Base-by-base conservation (phyloP, 1,140 invertebrate species). In the Aphidius ervi region DNA sequence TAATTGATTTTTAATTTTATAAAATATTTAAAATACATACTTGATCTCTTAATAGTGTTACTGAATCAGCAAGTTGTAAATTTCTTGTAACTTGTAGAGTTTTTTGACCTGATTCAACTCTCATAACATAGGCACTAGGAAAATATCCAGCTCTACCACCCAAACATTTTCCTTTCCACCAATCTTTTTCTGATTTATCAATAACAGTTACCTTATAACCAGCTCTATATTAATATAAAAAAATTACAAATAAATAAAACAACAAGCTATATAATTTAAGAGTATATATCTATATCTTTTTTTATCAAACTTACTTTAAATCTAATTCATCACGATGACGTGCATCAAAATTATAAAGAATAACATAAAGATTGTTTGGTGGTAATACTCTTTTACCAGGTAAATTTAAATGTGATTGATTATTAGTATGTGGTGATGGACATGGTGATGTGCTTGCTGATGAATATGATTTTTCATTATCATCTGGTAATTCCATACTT, bases 121-220 rank as follows among this genome's bases (percentile, higher is more conserved):
- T 89, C 47, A 92, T 93, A 55, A 95, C 94, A 72, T 97, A 97
- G 67, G 94, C 95, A 49, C 93, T 95, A 2, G 94, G 95, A 72
- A 97, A 97, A 77, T 91, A 97, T 23, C 94, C 95, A n/a, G 90
- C 85, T 68, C 89, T 87, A 10, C 94, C 93, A 16, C 77, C 75
- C 56, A 95, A 82, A 70, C 93, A 95, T 78, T 96, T 96, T 40
- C 94, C 95, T 81, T 95, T 91, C 95, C 95, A 98, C 95, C 95
- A 98, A 71, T 97, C 94, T 10, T 90, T 91, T 77, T 97, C 94
- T 0, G 92, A 91, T 41, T 92, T 95, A 70, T 97, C 94, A 53
- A 94, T 94, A 10, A 97, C 94, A 5, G 92, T 96, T 31, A 97
- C 88, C 76, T 95, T 95, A 80, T 94, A 95, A 4, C 95, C 95